phyloP scores from a whole-genome alignment of 1,140 invertebrate genomes.

The Euura lappo region DNA sequence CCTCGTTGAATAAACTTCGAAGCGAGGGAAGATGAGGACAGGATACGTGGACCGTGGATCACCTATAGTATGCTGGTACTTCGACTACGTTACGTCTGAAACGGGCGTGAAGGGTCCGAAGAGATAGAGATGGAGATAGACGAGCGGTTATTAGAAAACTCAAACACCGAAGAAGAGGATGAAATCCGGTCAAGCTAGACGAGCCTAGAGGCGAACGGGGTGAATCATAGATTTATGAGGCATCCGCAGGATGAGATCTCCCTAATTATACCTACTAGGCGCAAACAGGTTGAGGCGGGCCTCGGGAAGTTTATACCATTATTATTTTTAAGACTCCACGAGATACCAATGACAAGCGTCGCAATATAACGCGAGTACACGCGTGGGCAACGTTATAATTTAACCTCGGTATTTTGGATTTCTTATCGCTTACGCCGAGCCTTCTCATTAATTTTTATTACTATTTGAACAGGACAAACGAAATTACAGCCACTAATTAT shows the following conservation, averaged over 20 bases:
- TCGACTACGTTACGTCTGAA: too few species aligned
- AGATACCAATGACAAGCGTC: not conserved
- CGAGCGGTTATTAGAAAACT: not conserved
- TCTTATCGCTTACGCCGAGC: too few species aligned
- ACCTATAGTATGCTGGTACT: too few species aligned
- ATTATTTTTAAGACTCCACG: not conserved
- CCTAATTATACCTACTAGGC: slow-evolving; percentile 1
- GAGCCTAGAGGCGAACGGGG: not conserved
- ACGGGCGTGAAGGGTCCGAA: not conserved
- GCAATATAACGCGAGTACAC: not conserved
- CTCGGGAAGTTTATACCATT: not conserved
- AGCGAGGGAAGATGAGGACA: too few species aligned
- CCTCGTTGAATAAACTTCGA: too few species aligned
- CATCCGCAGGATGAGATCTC: not conserved
- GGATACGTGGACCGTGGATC: too few species aligned
- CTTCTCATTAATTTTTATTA: too few species aligned
- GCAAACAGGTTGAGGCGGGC: not conserved
- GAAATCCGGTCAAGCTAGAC: not conserved
- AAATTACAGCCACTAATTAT: too few species aligned
- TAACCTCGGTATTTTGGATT: too few species aligned
- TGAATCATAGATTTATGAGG: slow-evolving; percentile 2
- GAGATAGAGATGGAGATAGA: not conserved
- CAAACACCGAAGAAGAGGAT: not conserved
- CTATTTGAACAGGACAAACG: too few species aligned
- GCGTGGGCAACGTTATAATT: too few species aligned